Conservation (phyloP, 2,113 vertebrate genomes). For the Mirounga angustirostris region DNA sequence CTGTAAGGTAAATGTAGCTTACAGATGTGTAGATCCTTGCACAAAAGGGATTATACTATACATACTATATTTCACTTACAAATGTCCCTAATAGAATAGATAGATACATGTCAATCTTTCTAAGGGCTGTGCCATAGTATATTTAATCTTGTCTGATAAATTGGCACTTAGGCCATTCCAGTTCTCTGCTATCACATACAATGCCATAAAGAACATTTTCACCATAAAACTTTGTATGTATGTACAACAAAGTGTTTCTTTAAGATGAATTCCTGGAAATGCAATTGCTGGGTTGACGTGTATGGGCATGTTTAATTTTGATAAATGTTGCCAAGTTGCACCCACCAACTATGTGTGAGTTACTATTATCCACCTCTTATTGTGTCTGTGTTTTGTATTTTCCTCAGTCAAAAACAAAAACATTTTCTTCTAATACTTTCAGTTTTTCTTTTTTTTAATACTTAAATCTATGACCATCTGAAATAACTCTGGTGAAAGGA, state of each 20-base stretch:
- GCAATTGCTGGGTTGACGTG: background rate
- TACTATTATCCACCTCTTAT: background rate
- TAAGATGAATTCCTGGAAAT: constrained; percentile 28
- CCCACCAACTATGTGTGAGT: background rate
- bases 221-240: background rate
- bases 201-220: background rate
- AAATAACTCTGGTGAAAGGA: constrained; percentile 23
- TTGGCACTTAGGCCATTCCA: background rate
- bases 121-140: background rate
- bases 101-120: background rate
- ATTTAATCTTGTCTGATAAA: constrained; percentile 31
- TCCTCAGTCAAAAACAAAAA: background rate
- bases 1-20: background rate
- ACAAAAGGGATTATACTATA: background rate
- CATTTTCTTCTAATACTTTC: background rate
- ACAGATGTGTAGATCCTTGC: background rate
- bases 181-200: background rate
- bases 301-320: constrained; percentile 15
- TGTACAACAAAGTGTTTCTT: constrained; percentile 6
- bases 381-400: constrained; percentile 34
- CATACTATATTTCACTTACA: background rate
- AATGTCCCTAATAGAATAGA: background rate
- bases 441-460: background rate
- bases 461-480: background rate
- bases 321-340: background rate